Conservation (phyloP, 2,888 invertebrate species). For the Helicoverpa assulta region DNA sequence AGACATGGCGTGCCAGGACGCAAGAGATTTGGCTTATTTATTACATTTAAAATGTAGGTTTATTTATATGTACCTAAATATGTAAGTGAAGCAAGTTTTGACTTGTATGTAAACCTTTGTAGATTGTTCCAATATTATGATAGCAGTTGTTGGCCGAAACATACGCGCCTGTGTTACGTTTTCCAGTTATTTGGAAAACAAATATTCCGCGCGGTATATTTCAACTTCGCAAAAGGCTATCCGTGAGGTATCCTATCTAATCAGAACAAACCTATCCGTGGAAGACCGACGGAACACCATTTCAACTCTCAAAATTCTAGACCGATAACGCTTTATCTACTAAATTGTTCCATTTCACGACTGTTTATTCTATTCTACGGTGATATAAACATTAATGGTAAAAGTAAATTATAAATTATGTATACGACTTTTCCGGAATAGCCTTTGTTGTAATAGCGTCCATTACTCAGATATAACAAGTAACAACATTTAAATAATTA, state of each 20-base stretch:
- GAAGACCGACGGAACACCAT: conserved; percentile 5
- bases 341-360: conserved; percentile 25
- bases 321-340: conserved; percentile 45
- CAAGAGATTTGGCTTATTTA: no score
- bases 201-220: conserved; percentile 34
- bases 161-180: background rate
- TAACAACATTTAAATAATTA: conserved; percentile 48
- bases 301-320: conserved; percentile 28
- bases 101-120: no score
- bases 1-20: no score
- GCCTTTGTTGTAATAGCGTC: conserved; percentile 23
- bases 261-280: conserved; percentile 34
- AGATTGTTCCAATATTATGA: no score
- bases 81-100: no score
- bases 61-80: no score
- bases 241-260: conserved; percentile 41
- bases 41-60: no score
- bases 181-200: background rate
- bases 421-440: conserved; percentile 9
- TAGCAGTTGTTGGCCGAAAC: background rate
- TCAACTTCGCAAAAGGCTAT: conserved; percentile 42
- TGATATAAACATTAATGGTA: conserved; percentile 28
- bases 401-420: conserved; percentile 39
- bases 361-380: background rate
- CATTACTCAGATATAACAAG: conserved; percentile 26